These are phyloP conservation scores for Tyto alba DNA, from an alignment of 2,113 vertebrate genomes.

Conservation along the genomic window DNA sequence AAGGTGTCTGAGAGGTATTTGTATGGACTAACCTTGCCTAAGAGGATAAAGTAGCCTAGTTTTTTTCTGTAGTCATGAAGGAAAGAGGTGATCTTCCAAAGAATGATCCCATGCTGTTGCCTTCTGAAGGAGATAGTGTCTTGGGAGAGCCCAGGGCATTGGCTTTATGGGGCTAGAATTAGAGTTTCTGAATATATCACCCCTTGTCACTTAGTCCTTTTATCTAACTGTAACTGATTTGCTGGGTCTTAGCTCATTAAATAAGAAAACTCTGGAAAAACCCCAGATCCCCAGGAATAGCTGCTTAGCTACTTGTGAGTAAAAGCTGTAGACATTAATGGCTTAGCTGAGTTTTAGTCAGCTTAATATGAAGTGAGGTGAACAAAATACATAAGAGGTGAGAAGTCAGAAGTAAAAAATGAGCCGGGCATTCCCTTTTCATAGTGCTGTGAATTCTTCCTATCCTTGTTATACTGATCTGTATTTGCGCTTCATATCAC, in stretches of 20 bases:
- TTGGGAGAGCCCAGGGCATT: background rate
- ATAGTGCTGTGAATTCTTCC: background rate
- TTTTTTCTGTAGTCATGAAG: background rate
- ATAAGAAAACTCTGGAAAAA: background rate
- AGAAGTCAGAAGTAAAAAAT: background rate
- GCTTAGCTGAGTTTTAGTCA: background rate
- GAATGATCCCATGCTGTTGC: background rate
- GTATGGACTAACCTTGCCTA: background rate
- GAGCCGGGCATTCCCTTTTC: background rate
- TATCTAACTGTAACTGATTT: background rate
- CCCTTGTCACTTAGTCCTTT: background rate
- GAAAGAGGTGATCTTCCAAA: background rate
- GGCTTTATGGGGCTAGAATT: background rate
- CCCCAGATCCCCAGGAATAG: background rate
- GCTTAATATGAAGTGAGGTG: background rate
- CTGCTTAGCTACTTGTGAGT: background rate
- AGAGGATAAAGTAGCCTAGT: background rate
- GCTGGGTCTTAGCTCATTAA: background rate
- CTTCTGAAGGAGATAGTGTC: background rate
- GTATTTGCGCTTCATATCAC: background rate
- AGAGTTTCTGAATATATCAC: background rate
- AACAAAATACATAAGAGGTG: background rate
- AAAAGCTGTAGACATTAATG: background rate
- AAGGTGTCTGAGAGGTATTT: background rate
- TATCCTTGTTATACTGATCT: background rate